Conservation (phyloP, 30 jellyfish, hydroid and myxozoan genomes). For the Pseudorhiza aurosa region DNA sequence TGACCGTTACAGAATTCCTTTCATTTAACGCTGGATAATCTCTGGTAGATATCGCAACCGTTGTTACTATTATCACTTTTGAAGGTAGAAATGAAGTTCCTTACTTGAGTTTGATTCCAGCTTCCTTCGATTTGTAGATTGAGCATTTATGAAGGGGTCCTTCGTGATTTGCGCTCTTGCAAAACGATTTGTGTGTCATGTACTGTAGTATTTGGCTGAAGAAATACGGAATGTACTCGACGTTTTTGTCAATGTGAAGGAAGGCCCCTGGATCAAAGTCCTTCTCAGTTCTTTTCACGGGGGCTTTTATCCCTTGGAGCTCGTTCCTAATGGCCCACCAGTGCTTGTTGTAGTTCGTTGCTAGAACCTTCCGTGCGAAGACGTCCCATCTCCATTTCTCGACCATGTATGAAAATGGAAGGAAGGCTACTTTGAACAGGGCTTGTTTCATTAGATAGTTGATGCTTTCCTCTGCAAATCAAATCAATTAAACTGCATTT, state of each 20-base stretch:
- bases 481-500: no score
- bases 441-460: slow-evolving; percentile 88
- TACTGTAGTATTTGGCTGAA: slow-evolving; percentile 80
- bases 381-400: slow-evolving; percentile 91
- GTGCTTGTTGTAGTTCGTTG: slow-evolving; percentile 63
- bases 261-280: slow-evolving; percentile 86
- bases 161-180: slow-evolving; percentile 73
- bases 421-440: slow-evolving; percentile 54
- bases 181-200: slow-evolving; percentile 77
- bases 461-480: slow-evolving; percentile 78
- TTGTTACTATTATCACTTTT: no score
- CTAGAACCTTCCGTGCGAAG: slow-evolving; percentile 49
- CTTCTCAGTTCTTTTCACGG: slow-evolving; percentile 42
- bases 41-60: no score
- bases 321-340: slow-evolving; percentile 79
- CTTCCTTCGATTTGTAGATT: slow-evolving; percentile 70
- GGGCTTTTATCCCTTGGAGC: slow-evolving; percentile 71
- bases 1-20: no score
- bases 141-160: slow-evolving; percentile 81
- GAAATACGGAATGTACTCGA: slow-evolving; percentile 81
- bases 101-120: slow-evolving; percentile 80
- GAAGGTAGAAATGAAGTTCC: neutral
- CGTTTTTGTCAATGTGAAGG: slow-evolving; percentile 80
- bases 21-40: no score
- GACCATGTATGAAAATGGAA: slow-evolving; percentile 72